These are phyloP conservation scores for Oxygymnocypris stewartii DNA, from an alignment of 2,113 vertebrate species.

Conservation along the genomic window DNA sequence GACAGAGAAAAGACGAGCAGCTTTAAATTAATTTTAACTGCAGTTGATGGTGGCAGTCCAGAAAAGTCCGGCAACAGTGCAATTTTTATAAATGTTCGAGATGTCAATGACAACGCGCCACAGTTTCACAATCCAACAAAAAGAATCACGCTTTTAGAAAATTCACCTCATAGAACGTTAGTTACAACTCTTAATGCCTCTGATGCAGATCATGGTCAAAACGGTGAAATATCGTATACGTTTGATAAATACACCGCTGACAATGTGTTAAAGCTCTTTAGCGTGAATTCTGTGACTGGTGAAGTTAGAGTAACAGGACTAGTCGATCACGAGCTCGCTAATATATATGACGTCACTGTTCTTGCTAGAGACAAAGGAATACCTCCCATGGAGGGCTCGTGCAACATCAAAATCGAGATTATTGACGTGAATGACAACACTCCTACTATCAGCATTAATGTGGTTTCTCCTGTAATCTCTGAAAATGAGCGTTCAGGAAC, in stretches of 20 bases:
- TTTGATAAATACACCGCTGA: conserved; percentile 68
- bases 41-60: conserved; percentile 76
- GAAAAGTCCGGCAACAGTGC: conserved; percentile 73
- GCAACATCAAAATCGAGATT: conserved; percentile 79
- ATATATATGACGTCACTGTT: conserved; percentile 74
- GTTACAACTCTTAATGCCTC: conserved; percentile 77
- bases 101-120: conserved; percentile 83
- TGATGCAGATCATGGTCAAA: conserved; percentile 76
- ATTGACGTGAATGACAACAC: conserved; percentile 83
- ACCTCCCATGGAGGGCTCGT: conserved; percentile 77
- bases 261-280: conserved; percentile 75
- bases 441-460: conserved; percentile 75
- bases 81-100: conserved; percentile 75
- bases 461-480: conserved; percentile 72
- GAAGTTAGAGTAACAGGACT: conserved; percentile 74
- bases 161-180: conserved; percentile 69
- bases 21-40: conserved; percentile 73
- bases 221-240: conserved; percentile 73
- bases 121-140: conserved; percentile 74
- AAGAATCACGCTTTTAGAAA: conserved; percentile 75
- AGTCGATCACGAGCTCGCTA: conserved; percentile 78
- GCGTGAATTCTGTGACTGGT: conserved; percentile 73
- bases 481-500: conserved; percentile 77
- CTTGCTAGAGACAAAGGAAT: conserved; percentile 80
- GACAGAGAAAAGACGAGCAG: conserved; percentile 77